phyloP scores from a whole-genome alignment of 2,888 invertebrate genomes.

The Watsonalla binaria region DNA sequence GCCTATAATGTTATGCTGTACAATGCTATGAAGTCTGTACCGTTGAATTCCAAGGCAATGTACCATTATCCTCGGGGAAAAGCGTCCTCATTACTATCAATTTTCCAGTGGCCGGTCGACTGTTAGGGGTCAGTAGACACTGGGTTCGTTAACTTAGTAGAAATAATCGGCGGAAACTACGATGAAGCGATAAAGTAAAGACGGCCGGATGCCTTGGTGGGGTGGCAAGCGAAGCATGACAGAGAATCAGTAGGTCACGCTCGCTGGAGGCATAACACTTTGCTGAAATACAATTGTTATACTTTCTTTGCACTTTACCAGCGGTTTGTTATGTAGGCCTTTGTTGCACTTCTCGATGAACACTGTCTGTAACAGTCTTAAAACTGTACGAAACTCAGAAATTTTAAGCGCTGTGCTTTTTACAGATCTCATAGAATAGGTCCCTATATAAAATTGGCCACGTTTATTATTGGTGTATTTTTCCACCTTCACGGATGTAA shows the following conservation, averaged over 20 bases:
- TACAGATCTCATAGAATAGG: no score
- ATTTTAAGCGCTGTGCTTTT: no score
- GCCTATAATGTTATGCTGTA: no score
- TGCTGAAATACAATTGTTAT: constrained; percentile 5
- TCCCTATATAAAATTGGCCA: no score
- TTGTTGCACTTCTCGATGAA: neutral
- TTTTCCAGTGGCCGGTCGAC: constrained; percentile 15
- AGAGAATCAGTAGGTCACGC: constrained; percentile 27
- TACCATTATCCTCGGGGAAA: neutral
- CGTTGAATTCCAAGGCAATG: constrained; percentile 1
- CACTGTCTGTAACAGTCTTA: neutral
- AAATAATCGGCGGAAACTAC: constrained; percentile 61
- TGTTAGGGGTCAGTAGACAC: constrained; percentile 52
- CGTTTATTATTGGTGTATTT: no score
- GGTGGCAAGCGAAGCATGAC: constrained; percentile 64
- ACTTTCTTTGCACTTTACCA: neutral
- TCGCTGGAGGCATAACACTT: constrained; percentile 13
- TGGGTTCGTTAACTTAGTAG: constrained; percentile 46
- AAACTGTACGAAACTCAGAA: neutral
- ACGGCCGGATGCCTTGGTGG: constrained; percentile 38
- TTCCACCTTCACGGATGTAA: no score
- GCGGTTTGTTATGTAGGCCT: neutral
- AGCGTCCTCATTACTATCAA: neutral
- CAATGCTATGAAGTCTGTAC: no score
- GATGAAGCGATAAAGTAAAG: constrained; percentile 39